These are phyloP conservation scores for Sciurus carolinensis DNA, from an alignment of 2,797 vertebrate species.

Conservation along the genomic window DNA sequence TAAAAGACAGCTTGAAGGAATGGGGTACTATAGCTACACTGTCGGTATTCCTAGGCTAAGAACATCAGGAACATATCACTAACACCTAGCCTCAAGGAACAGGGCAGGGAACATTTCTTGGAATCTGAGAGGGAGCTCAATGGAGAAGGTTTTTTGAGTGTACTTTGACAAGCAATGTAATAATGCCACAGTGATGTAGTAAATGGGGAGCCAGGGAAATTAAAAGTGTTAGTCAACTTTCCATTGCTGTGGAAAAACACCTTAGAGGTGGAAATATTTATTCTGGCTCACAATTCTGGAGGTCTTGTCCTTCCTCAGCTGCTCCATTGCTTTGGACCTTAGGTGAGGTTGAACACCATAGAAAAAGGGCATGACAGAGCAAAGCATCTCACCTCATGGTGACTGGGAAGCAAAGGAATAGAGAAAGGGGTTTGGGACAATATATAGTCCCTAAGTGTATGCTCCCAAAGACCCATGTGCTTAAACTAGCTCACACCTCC, in stretches of 20 bases:
- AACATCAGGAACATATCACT: too few species aligned
- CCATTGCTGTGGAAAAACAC: too few species aligned
- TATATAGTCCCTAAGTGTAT: too few species aligned
- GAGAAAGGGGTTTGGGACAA: too few species aligned
- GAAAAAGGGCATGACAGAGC: not conserved
- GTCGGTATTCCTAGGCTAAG: not conserved
- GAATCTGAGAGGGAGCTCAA: not conserved
- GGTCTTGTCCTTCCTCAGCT: not conserved
- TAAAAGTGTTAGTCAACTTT: not conserved
- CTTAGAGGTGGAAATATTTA: too few species aligned
- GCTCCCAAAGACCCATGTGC: not conserved
- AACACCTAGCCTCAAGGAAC: rapidly evolving
- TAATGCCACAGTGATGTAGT: not conserved
- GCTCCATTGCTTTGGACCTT: not conserved
- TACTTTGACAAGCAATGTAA: rapidly evolving
- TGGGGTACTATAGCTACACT: rapidly evolving
- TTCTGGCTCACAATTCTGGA: too few species aligned
- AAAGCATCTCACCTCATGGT: not conserved
- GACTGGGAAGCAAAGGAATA: not conserved
- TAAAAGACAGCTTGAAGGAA: not conserved
- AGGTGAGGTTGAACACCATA: not conserved
- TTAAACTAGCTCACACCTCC: not conserved
- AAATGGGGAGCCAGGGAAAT: not conserved
- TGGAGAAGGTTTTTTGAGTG: not conserved
- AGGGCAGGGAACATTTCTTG: rapidly evolving